phyloP scores from a whole-genome alignment of 2,888 invertebrate genomes.

The Temnothorax unifasciatus region DNA sequence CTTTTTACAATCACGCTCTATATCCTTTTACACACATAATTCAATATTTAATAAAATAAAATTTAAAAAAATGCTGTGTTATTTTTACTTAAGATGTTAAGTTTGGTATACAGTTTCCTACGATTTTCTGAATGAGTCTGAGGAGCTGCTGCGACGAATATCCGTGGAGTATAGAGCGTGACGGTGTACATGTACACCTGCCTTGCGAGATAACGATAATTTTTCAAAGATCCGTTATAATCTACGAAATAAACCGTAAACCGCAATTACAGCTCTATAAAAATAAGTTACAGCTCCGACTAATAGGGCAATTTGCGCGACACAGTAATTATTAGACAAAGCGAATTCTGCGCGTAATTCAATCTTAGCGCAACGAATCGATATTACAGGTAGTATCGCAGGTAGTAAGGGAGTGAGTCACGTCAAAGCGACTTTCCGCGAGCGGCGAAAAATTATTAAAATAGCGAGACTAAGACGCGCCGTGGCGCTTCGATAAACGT shows the following conservation, averaged over 20 bases:
- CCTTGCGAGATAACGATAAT: conserved; percentile 21
- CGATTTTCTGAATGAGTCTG: background rate
- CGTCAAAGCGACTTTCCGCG: background rate
- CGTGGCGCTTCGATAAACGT: conserved; percentile 25
- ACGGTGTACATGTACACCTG: conserved; percentile 21
- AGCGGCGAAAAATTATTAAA: conserved; percentile 23
- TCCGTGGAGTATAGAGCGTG: conserved; percentile 1
- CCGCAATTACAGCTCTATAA: conserved; percentile 31
- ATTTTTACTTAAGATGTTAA: background rate
- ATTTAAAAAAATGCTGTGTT: background rate
- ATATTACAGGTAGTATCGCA: background rate
- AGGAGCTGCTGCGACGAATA: background rate
- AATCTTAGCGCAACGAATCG: conserved; percentile 16
- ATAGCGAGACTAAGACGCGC: conserved; percentile 1
- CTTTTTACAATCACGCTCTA: background rate
- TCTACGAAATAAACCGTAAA: conserved; percentile 41
- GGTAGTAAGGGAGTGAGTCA: background rate
- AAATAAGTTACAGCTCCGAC: background rate
- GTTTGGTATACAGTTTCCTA: background rate
- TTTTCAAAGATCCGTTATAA: conserved; percentile 51
- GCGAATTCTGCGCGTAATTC: background rate
- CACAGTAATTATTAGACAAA: conserved; percentile 4
- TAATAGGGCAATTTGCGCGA: conserved; percentile 17
- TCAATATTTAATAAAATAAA: background rate
- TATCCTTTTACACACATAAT: background rate